These are phyloP conservation scores for Drosophila robusta DNA, from an alignment of 2,888 invertebrate species.

Conservation along the genomic window DNA sequence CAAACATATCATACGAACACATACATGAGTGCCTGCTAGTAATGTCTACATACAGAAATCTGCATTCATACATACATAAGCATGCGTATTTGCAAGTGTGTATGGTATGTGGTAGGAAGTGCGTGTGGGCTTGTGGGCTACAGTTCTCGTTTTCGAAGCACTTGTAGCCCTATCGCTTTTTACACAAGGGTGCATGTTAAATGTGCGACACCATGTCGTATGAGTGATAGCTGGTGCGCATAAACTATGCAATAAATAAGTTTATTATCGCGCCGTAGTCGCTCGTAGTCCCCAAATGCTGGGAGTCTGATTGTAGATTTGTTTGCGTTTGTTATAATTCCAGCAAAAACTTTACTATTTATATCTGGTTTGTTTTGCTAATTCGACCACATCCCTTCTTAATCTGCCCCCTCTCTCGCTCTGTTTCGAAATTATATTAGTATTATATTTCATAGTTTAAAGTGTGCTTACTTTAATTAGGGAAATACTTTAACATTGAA, in stretches of 20 bases:
- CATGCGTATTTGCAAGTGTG: neutral
- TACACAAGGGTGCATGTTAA: conserved; percentile 75
- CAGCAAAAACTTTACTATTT: conserved; percentile 42
- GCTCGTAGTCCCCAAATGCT: conserved; percentile 33
- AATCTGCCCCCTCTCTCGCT: neutral
- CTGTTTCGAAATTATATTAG: neutral
- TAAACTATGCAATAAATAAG: conserved; percentile 83
- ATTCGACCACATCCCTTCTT: conserved; percentile 5
- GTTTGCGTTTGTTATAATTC: conserved; percentile 5
- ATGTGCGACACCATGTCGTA: conserved; percentile 72
- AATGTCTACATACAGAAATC: neutral
- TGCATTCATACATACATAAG: neutral
- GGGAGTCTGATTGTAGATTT: conserved; percentile 4
- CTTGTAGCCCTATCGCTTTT: conserved; percentile 66
- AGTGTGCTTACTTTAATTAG: no score
- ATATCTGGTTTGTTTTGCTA: conserved; percentile 26
- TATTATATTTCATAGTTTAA: no score
- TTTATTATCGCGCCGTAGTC: conserved; percentile 73
- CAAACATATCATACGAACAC: conserved; percentile 25
- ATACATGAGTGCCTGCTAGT: conserved; percentile 5
- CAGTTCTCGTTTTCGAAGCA: conserved; percentile 36
- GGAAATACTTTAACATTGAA: neutral
- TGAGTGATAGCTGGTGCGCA: conserved; percentile 76
- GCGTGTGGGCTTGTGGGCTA: conserved; percentile 20
- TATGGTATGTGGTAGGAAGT: conserved; percentile 15